Evolutionary conservation across 2,113 vertebrate genomes (phyloP).

Genomic region (Pseudolaguvia tuberculata): DNA sequence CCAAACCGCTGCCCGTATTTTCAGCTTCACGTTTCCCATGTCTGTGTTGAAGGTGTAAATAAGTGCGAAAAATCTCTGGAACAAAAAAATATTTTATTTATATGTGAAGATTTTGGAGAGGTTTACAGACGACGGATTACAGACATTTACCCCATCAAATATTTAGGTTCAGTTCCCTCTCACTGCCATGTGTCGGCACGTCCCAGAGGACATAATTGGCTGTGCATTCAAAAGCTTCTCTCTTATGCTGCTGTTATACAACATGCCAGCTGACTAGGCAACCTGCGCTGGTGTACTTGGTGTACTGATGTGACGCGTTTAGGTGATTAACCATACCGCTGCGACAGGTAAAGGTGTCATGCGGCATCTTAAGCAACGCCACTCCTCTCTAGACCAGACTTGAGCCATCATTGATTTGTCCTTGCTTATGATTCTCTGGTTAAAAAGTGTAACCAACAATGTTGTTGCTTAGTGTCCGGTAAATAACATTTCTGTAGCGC

Average conservation of each 20-base stretch:
- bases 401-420: not conserved
- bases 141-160: not conserved
- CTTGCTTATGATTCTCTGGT: not conserved
- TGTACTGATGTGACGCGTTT: conserved; percentile 9
- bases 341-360: not conserved
- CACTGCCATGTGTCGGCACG: conserved; percentile 18
- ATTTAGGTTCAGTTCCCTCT: conserved; percentile 7
- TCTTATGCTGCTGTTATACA: conserved; percentile 27
- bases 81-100: too few species aligned
- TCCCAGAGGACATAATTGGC: conserved; percentile 19
- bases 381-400: not conserved
- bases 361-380: not conserved
- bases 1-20: conserved; percentile 21
- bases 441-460: not conserved
- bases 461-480: too few species aligned
- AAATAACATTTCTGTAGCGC: not conserved
- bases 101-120: not conserved
- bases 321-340: not conserved
- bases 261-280: conserved; percentile 22
- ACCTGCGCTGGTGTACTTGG: conserved; percentile 6
- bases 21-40: not conserved
- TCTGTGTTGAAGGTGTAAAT: conserved; percentile 37
- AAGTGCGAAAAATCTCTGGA: conserved; percentile 5
- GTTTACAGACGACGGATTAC: not conserved
- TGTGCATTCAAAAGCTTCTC: conserved; percentile 17